Conservation (phyloP, 1,140 invertebrate species). For the Solenopsis invicta region DNA sequence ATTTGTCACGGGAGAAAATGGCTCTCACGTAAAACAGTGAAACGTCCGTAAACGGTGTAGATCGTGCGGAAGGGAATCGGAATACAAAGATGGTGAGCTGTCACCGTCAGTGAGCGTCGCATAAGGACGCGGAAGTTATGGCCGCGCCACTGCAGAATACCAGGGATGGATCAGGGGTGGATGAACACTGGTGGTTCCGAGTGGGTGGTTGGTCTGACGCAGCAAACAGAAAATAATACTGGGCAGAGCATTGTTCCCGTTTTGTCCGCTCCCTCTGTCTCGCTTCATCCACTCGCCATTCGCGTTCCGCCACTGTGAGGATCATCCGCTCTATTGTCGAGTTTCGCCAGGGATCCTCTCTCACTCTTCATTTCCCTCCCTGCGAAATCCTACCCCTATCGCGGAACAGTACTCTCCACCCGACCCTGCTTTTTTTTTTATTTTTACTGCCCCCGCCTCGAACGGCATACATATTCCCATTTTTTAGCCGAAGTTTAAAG, state of each 20-base stretch:
- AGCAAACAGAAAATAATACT: slow-evolving; percentile 81
- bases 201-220: slow-evolving; percentile 73
- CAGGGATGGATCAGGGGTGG: slow-evolving; percentile 41
- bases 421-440: slow-evolving; percentile 55
- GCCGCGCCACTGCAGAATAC: slow-evolving; percentile 1
- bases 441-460: slow-evolving; percentile 21
- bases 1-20: slow-evolving; percentile 19
- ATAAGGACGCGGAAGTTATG: slow-evolving; percentile 43
- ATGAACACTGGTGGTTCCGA: slow-evolving; percentile 51
- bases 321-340: slow-evolving; percentile 76
- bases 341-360: slow-evolving; percentile 61
- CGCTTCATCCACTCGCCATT: slow-evolving; percentile 64
- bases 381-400: slow-evolving; percentile 15
- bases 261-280: slow-evolving; percentile 66
- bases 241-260: slow-evolving; percentile 72
- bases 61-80: background rate
- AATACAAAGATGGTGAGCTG: background rate
- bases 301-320: slow-evolving; percentile 67
- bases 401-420: background rate
- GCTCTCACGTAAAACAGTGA: slow-evolving; percentile 20
- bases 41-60: slow-evolving; percentile 20
- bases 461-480: slow-evolving; percentile 69
- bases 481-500: slow-evolving; percentile 66
- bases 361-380: slow-evolving; percentile 64
- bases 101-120: background rate